Evolutionary conservation across 2,888 invertebrate species (phyloP).

Genomic region (Ormia ochracea): DNA sequence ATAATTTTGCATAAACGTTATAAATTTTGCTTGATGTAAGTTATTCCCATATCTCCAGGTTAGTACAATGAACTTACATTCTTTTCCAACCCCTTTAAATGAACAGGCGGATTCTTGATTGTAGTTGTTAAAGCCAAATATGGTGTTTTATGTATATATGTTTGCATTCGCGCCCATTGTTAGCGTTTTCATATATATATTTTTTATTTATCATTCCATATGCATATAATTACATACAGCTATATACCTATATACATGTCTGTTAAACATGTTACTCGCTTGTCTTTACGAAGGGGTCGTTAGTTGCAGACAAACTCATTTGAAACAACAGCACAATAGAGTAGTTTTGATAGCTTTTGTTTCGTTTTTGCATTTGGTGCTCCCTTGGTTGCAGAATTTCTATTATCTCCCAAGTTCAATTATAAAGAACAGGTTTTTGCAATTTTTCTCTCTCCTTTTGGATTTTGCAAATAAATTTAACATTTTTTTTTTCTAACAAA

Average conservation of each 20-base stretch:
- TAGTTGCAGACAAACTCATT: slow-evolving; percentile 60
- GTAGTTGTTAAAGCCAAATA: slow-evolving; percentile 20
- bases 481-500: slow-evolving; percentile 58
- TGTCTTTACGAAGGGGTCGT: slow-evolving; percentile 42
- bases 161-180: slow-evolving; percentile 55
- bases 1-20: slow-evolving; percentile 74
- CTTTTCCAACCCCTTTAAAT: not conserved
- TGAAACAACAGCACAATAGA: slow-evolving; percentile 43
- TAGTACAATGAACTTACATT: slow-evolving; percentile 23
- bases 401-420: slow-evolving; percentile 41
- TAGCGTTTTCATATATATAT: slow-evolving; percentile 32
- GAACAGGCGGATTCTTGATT: not conserved
- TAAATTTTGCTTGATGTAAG: slow-evolving; percentile 65
- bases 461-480: slow-evolving; percentile 46
- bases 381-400: not conserved
- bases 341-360: not conserved
- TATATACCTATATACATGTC: no score
- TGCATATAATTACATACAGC: slow-evolving; percentile 20
- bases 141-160: slow-evolving; percentile 42
- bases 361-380: not conserved
- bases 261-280: slow-evolving; percentile 10
- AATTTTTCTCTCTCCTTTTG: slow-evolving; percentile 25
- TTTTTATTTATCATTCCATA: slow-evolving; percentile 34
- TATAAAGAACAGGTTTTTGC: slow-evolving; percentile 54
- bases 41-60: slow-evolving; percentile 8